Evolutionary conservation across 2,797 vertebrate genomes (phyloP).

Genomic region (Gila robusta): DNA sequence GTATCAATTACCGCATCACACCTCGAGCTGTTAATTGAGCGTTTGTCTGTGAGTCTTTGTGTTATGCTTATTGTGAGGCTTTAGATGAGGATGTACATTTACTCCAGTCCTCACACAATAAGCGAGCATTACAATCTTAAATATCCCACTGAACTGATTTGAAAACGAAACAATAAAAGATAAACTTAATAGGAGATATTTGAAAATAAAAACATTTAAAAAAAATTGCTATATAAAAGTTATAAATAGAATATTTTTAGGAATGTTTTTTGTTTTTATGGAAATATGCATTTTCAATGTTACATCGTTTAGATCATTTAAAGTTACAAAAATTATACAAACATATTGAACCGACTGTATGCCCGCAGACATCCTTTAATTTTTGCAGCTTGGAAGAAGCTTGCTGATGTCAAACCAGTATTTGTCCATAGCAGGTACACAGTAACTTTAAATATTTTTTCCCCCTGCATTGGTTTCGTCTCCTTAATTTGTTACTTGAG

Average conservation of each 20-base stretch:
- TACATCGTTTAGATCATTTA: too few relatives aligned
- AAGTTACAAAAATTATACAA: background rate
- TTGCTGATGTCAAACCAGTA: background rate
- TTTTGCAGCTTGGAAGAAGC: background rate
- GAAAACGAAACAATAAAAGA: background rate
- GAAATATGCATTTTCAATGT: too few relatives aligned
- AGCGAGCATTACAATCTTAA: background rate
- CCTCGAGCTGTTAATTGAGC: conserved; percentile 68
- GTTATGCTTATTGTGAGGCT: conserved; percentile 22
- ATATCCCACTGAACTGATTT: background rate
- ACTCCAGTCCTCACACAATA: background rate
- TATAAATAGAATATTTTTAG: too few relatives aligned
- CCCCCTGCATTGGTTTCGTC: background rate
- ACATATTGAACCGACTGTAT: too few relatives aligned
- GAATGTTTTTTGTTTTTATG: too few relatives aligned
- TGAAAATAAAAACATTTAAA: too few relatives aligned
- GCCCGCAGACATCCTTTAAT: too few relatives aligned
- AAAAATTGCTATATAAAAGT: too few relatives aligned
- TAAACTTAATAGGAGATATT: background rate
- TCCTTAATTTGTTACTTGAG: background rate
- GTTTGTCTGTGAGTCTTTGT: conserved; percentile 59
- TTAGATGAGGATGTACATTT: background rate
- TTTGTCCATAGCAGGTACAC: background rate
- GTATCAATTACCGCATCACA: conserved; percentile 58
- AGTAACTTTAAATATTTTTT: background rate